Evolutionary conservation across 2,888 invertebrate species (phyloP), one percentile per base, ranked within the genome.

Genomic region (Drosophila demipolita): DNA sequence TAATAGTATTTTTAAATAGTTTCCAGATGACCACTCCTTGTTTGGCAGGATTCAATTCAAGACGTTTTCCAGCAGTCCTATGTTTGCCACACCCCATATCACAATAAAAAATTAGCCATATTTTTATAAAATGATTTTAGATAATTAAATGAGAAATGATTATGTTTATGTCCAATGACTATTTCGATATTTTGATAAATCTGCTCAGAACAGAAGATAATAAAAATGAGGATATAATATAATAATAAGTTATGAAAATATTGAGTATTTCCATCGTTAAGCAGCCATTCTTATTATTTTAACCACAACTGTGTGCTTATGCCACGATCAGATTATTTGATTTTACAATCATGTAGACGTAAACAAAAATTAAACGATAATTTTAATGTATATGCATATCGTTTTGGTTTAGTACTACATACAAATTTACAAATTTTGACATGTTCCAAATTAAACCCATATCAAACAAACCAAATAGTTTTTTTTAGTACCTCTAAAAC

Each of bases 361-460:
- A 57, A 68, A 68, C 67, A 66, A 57, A 67, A 33, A 8, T 9
- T 55, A 38, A 38, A 52, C 33, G 12, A 35, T 38, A 8, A 35
- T 49, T 29, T 42, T 26, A 15, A 59, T 49, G 17, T 17, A 15
- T 50, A 12, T n/a, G 11, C 26, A 38, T 42, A 32, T 53, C 29
- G 15, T 33, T 15, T 20, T 12, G 3, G 45, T 7, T 45, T 45
- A 12, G 12, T 20, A 7, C 45, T 3, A 45, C 45, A 20, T 12
- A 42, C 12, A 6, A 6, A 42, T 12, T 20, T 20, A 20, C 3
- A 12, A 12, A 20, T 8, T 17, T 38, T 38, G 1, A 38, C 17
- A 7, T 8, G 20, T 42, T 42, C 7, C 42, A 20, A 42, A 42
- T 12, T 20, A 12, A 42, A 42, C 3, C 6, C 11, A 12, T 20